phyloP scores from a whole-genome alignment of 2,888 invertebrate genomes.

The Euspilapteryx auroguttella region DNA sequence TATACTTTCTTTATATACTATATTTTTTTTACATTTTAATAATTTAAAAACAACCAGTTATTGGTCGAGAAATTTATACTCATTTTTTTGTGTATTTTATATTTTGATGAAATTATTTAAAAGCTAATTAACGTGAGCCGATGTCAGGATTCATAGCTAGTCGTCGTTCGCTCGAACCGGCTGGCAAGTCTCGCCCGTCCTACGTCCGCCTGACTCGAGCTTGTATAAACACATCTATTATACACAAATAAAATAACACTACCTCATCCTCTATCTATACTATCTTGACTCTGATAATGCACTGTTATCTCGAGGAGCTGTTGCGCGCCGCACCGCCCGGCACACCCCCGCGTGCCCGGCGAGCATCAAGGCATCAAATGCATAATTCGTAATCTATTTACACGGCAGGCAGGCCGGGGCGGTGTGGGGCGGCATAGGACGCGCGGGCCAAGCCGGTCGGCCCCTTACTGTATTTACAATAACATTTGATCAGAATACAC shows the following conservation, averaged over 20 bases:
- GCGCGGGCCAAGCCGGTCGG: too few species aligned
- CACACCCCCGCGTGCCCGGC: too few species aligned
- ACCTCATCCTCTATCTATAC: slow-evolving; percentile 43
- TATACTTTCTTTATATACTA: slow-evolving; percentile 60
- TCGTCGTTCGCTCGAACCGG: slow-evolving; percentile 58
- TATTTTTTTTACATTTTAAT: slow-evolving; percentile 61
- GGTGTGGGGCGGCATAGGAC: neutral
- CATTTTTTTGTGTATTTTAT: slow-evolving; percentile 62
- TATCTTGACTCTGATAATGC: slow-evolving; percentile 46
- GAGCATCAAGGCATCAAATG: too few species aligned
- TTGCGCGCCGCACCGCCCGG: slow-evolving; percentile 19
- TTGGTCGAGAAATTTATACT: slow-evolving; percentile 61
- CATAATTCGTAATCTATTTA: slow-evolving; percentile 56
- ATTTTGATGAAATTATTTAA: slow-evolving; percentile 60
- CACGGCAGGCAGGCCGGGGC: too few species aligned
- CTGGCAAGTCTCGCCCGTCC: slow-evolving; percentile 35
- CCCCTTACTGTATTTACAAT: slow-evolving; percentile 35
- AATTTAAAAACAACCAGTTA: slow-evolving; percentile 62
- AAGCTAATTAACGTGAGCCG: slow-evolving; percentile 63
- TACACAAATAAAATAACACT: slow-evolving; percentile 40
- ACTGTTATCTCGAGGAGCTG: slow-evolving; percentile 55
- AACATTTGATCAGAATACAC: slow-evolving; percentile 53
- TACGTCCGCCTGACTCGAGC: slow-evolving; percentile 44
- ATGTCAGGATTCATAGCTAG: slow-evolving; percentile 62
- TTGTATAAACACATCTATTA: slow-evolving; percentile 44